These are phyloP conservation scores for Perdita meconis DNA, from an alignment of 2,888 invertebrate genomes.

Conservation along the genomic window DNA sequence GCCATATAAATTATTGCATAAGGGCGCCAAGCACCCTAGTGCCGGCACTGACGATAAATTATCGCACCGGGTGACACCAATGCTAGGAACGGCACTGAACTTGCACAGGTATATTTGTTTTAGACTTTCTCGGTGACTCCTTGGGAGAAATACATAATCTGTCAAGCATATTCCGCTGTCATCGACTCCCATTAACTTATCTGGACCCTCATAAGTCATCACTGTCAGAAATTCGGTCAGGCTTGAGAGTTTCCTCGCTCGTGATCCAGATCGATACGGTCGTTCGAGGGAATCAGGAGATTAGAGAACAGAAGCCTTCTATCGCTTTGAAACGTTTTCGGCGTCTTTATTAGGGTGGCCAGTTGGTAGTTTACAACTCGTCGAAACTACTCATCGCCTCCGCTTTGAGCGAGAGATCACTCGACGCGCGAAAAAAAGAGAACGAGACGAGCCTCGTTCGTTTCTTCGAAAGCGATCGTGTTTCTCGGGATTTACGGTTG, in stretches of 20 bases:
- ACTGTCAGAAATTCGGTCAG: neutral
- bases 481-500: slow-evolving; percentile 36
- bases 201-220: no score
- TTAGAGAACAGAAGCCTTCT: slow-evolving; percentile 3
- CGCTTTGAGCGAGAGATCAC: slow-evolving; percentile 19
- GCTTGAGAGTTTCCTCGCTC: neutral
- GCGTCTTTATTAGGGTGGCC: slow-evolving; percentile 12
- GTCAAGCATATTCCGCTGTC: no score
- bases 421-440: neutral
- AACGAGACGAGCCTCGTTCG: neutral
- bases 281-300: neutral
- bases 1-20: no score
- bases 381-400: neutral
- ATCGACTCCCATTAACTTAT: no score
- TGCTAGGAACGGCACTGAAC: no score
- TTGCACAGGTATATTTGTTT: no score
- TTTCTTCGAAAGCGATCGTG: slow-evolving; percentile 34
- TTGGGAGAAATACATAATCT: no score
- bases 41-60: no score
- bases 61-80: no score
- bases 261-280: neutral
- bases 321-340: neutral
- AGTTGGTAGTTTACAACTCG: slow-evolving; percentile 12
- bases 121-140: no score
- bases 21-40: no score